Evolutionary conservation across 2,888 invertebrate species (phyloP), one percentile per base, ranked within the genome.

Genomic region (Caenorhabditis imperialis): DNA sequence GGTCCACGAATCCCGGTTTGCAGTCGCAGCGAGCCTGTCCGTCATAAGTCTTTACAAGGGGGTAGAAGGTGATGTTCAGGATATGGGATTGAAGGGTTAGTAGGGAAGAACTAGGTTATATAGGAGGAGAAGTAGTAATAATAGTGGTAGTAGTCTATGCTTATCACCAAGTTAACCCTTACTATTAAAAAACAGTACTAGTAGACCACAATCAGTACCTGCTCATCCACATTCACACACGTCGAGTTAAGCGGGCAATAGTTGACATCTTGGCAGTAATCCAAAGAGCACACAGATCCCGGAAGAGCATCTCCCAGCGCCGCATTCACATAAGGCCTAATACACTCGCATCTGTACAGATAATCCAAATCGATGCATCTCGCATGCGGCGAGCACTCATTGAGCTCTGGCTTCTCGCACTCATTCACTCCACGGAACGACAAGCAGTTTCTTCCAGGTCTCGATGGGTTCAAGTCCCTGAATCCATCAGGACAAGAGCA

Each of bases 241-340:
- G 93, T 93, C 75, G 95, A 94, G 89, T 95, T 95, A 88, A 92
- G 91, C 89, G 95, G 94, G 90, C 96, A 95, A 88, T 92, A 92
- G 90, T 94, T 93, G 69, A 87, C 84, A 63, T 87, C 86, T 8
- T 60, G 53, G 54, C 86, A 86, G 72, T 82, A 85, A 62, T 86
- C 83, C 25, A 82, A 67, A 8, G 75, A 67, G 70, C 85, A 85
- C n/a, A 81, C 73, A 16, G 95, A 88, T 42, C 83, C 83, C 16
- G 82, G 81, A 30, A 79, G 62, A 22, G 73, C 63, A 35, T 77
- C 85, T 23, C 61, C 57, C 16, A 70, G 37, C 5, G 84, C 79
- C 8, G 83, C 75, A 67, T 85, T 83, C 44, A 81, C 81, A 61
- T 77, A 85, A 18, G 82, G 81, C 27, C 65, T 42, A 22, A 77